phyloP scores from a whole-genome alignment of 1,140 invertebrate genomes.

The Palaemon carinicauda region DNA sequence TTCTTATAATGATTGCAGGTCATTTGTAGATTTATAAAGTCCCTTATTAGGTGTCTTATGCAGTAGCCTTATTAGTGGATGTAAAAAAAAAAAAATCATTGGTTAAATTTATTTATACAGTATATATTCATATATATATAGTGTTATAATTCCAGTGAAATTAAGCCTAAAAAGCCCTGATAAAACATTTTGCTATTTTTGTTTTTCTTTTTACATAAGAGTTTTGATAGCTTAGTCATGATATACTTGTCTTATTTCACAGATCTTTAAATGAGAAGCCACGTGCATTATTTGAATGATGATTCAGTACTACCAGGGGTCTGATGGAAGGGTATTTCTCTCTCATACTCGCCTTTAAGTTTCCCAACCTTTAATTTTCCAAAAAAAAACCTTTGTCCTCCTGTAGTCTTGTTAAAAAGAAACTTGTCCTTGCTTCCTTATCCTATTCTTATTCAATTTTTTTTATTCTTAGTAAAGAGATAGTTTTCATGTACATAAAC shows the following conservation, averaged over 20 bases:
- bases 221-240: too few species aligned
- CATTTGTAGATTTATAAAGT: too few species aligned
- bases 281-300: conserved; percentile 18
- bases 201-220: too few species aligned
- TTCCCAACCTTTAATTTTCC: conserved; percentile 43
- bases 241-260: conserved; percentile 50
- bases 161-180: too few species aligned
- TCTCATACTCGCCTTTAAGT: conserved; percentile 53
- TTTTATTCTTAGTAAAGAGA: conserved; percentile 6
- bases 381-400: conserved; percentile 39
- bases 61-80: too few species aligned
- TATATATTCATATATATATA: too few species aligned
- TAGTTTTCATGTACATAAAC: conserved; percentile 48
- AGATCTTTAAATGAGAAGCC: conserved; percentile 12
- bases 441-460: conserved; percentile 26
- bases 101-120: too few species aligned
- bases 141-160: too few species aligned
- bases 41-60: too few species aligned
- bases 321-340: conserved; percentile 56
- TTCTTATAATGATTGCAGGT: too few species aligned
- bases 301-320: conserved; percentile 44
- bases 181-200: too few species aligned
- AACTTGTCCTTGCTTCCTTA: conserved; percentile 43
- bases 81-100: too few species aligned
- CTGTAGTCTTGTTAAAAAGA: conserved; percentile 53